A percentile compares a stretch with the other conserved stretches of the same genome.
Conservation (phyloP, 2,888 invertebrate species). For the Trisateles emortualis region DNA sequence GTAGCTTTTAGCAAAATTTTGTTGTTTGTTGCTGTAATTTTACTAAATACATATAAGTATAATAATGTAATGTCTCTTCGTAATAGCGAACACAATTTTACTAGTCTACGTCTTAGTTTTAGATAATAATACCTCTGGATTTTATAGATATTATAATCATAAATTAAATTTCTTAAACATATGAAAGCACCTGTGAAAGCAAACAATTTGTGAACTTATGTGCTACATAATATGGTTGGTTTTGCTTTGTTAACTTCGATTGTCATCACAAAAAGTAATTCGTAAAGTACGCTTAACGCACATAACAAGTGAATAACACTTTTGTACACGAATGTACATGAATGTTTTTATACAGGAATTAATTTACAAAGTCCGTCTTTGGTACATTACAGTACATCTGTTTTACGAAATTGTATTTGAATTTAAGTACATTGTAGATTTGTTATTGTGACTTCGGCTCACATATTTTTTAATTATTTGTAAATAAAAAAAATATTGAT, state of each 20-base stretch:
- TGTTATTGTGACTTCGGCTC: constrained; percentile 68
- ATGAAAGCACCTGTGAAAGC: neutral
- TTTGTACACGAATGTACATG: constrained; percentile 30
- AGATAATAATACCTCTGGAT: constrained; percentile 74
- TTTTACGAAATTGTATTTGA: constrained; percentile 41
- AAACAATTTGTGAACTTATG: constrained; percentile 13
- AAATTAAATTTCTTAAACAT: constrained; percentile 21
- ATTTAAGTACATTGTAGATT: constrained; percentile 59
- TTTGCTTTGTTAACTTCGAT: neutral
- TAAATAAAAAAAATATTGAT: constrained; percentile 74
- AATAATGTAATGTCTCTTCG: constrained; percentile 39
- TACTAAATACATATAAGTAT: constrained; percentile 45
- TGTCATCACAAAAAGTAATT: constrained; percentile 11
- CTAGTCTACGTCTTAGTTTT: constrained; percentile 77
- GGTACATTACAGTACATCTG: constrained; percentile 46
- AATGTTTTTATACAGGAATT: constrained; percentile 31
- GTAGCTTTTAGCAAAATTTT: constrained; percentile 58
- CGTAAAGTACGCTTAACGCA: constrained; percentile 18
- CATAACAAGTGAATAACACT: constrained; percentile 16
- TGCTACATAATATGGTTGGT: constrained; percentile 14
- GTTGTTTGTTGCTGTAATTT: constrained; percentile 64
- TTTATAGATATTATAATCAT: constrained; percentile 51
- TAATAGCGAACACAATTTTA: constrained; percentile 73
- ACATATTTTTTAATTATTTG: constrained; percentile 77
- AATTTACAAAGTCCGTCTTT: constrained; percentile 29